Percentiles rank a stretch among this genome's conserved stretches.
These are phyloP conservation scores for Motacilla alba DNA, from an alignment of 2,113 vertebrate species.

Conservation along the genomic window DNA sequence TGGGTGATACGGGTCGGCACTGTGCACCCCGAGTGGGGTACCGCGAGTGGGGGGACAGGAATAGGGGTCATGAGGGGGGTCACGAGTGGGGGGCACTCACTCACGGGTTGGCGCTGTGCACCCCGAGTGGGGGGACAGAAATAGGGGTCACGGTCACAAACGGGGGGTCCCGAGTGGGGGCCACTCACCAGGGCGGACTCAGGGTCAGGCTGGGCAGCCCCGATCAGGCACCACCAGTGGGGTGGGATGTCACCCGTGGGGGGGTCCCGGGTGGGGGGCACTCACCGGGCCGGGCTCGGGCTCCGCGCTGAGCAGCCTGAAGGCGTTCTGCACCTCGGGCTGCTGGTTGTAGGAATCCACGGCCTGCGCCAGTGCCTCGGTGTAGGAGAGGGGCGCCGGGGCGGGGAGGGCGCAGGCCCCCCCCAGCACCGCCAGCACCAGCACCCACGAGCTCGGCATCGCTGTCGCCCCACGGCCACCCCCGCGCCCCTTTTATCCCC, in stretches of 20 bases:
- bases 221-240: neutral
- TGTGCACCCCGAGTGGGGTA: neutral
- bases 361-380: neutral
- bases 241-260: neutral
- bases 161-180: too few relatives aligned
- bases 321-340: neutral
- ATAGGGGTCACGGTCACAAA: too few relatives aligned
- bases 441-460: neutral
- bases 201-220: neutral
- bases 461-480: neutral
- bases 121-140: too few relatives aligned
- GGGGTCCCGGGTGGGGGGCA: neutral
- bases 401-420: neutral
- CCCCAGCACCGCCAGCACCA: conserved; percentile 17
- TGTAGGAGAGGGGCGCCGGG: neutral
- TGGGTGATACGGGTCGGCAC: neutral
- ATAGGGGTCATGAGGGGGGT: too few relatives aligned
- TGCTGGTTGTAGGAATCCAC: neutral
- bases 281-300: neutral
- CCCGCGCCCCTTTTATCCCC: neutral
- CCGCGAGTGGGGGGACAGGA: too few relatives aligned
- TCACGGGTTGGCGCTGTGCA: too few relatives aligned
- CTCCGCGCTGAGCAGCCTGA: neutral
- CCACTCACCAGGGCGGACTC: too few relatives aligned
- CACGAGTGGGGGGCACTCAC: too few relatives aligned